These are phyloP conservation scores for Sphyrna mokarran DNA, from an alignment of 2,113 vertebrate species.

Conservation along the genomic window DNA sequence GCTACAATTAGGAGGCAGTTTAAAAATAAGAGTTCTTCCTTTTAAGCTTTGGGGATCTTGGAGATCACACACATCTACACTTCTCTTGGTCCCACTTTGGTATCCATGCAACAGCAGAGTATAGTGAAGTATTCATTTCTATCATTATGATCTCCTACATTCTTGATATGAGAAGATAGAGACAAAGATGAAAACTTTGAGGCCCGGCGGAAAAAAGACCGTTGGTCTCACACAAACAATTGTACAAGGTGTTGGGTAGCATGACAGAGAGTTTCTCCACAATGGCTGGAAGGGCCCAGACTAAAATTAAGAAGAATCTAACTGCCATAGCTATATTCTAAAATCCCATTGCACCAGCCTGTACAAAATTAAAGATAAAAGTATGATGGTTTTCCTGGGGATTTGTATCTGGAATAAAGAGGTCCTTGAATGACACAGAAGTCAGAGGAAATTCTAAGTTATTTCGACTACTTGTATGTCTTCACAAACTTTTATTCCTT, in stretches of 20 bases:
- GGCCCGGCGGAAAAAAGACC: not conserved
- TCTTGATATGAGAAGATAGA: not conserved
- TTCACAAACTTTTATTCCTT: too few species aligned
- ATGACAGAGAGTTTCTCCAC: not conserved
- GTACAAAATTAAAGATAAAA: not conserved
- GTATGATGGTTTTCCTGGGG: too few species aligned
- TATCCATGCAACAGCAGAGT: not conserved
- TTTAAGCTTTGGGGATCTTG: not conserved
- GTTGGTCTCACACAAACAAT: not conserved
- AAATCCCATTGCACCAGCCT: not conserved
- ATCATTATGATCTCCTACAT: not conserved
- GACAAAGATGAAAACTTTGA: not conserved
- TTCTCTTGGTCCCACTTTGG: not conserved
- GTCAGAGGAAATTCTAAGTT: not conserved
- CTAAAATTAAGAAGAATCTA: not conserved
- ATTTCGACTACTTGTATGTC: too few species aligned
- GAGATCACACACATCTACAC: not conserved
- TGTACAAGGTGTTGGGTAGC: not conserved
- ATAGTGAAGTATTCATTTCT: not conserved
- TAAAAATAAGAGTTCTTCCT: too few species aligned
- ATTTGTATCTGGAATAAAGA: not conserved
- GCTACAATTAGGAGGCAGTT: too few species aligned
- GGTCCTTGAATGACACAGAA: not conserved
- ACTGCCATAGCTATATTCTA: not conserved
- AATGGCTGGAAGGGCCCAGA: not conserved